These are phyloP conservation scores for Fregetta grallaria DNA, from an alignment of 2,113 vertebrate genomes.

Conservation along the genomic window DNA sequence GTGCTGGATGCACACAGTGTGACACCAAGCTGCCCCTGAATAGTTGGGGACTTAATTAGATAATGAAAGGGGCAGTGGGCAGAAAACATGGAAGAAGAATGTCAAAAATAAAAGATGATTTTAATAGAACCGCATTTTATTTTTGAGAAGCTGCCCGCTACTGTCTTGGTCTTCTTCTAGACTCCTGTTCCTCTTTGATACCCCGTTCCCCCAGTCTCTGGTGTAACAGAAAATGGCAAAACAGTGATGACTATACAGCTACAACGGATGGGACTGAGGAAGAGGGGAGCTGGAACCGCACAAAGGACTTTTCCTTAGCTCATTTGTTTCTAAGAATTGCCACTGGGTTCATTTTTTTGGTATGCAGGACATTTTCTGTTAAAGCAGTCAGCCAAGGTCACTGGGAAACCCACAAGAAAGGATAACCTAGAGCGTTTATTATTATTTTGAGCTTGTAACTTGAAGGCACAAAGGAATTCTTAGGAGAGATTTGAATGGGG, in stretches of 20 bases:
- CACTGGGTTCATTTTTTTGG: background rate
- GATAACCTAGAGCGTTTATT: conserved; percentile 3
- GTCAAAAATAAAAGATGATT: background rate
- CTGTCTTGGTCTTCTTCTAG: background rate
- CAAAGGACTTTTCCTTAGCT: background rate
- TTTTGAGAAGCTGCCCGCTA: background rate
- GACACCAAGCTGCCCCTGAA: background rate
- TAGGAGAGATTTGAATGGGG: background rate
- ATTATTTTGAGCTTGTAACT: conserved; percentile 33
- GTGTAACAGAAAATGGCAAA: background rate
- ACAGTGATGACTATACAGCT: background rate
- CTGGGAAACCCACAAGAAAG: conserved; percentile 35
- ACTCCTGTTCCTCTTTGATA: background rate
- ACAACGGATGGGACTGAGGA: background rate
- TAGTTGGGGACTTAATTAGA: background rate
- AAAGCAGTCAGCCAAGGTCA: conserved; percentile 32
- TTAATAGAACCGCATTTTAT: background rate
- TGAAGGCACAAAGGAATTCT: background rate
- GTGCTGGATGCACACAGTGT: background rate
- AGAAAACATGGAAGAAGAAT: background rate
- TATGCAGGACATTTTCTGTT: background rate
- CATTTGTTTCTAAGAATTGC: conserved; percentile 31
- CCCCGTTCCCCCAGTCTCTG: background rate
- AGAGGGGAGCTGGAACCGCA: background rate
- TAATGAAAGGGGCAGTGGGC: background rate